A percentile compares a stretch with the other conserved stretches of the same genome.
Evolutionary conservation across 2,113 vertebrate genomes (phyloP).

Genomic region (Lycaon pictus): DNA sequence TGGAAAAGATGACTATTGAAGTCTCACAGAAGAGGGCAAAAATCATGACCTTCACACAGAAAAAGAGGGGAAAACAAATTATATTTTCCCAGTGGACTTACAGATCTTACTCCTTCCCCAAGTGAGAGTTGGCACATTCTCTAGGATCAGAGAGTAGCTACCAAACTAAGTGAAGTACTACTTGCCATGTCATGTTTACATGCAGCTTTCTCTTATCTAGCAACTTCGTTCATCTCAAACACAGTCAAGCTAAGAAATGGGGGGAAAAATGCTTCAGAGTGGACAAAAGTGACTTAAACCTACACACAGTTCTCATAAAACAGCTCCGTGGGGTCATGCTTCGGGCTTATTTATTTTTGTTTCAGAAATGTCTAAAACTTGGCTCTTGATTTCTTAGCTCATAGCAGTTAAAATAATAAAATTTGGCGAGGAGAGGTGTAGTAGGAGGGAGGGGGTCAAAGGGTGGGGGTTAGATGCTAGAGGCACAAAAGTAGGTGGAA

Average conservation of each 20-base stretch:
- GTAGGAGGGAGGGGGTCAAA: background rate
- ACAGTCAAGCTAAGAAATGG: background rate
- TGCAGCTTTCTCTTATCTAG: background rate
- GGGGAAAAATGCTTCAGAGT: background rate
- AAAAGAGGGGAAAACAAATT: background rate
- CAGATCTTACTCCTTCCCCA: constrained; percentile 18
- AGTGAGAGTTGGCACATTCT: background rate
- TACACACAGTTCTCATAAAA: background rate
- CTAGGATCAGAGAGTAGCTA: background rate
- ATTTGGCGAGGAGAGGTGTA: background rate
- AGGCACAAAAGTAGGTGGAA: background rate
- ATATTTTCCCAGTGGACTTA: background rate
- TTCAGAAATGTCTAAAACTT: constrained; percentile 54
- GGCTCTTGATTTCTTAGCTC: constrained; percentile 48
- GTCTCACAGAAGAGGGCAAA: background rate
- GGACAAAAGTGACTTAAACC: background rate
- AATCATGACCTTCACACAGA: background rate
- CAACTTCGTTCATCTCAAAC: background rate
- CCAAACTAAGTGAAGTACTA: background rate
- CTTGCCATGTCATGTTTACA: background rate
- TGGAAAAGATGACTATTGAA: background rate
- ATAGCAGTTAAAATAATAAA: background rate
- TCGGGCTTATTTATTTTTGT: background rate
- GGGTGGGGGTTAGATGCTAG: background rate
- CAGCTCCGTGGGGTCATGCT: background rate